Base-by-base conservation (phyloP, 2,888 invertebrate species). In the Vesta saturnalis region DNA sequence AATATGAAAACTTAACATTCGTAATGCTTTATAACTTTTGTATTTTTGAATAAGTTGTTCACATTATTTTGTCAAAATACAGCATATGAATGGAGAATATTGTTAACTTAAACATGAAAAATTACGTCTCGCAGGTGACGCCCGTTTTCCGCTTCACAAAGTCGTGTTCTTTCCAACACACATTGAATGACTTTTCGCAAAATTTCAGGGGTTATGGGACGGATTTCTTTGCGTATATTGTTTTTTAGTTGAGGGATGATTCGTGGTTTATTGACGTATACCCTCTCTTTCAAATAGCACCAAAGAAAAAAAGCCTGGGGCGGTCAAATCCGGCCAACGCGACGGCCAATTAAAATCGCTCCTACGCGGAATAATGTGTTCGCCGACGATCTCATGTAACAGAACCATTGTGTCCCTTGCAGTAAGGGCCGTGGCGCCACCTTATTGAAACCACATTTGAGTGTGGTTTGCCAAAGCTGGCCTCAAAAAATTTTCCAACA, bases 121-220 rank as follows among this genome's bases (percentile, higher is more conserved):
- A 55, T 56, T 15, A 62, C 62, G 10, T 62, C 62, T 2, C 55
- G 30, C 56, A 62, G 35, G 19, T 56, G 30, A 23, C 18, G 55
- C n/a, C 49, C 55, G 30, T 62, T 35, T 56, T 23, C n/a, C n/a
- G n/a, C n/a, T n/a, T n/a, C n/a, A n/a, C n/a, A n/a, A n/a, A n/a
- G n/a, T n/a, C n/a, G n/a, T 1, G 55, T 56, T 62, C 55, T 62
- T 54, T 62, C 56, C 39, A 62, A 56, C 12, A 62, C 62, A 56
- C 56, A 16, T 52, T 62, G 22, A n/a, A 55, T 62, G 22, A 62
- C 55, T 55, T 55, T 62, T 62, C 35, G 15, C 39, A 62, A 62
- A 56, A 30, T 35, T 55, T 55, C 35, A 55, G 22, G 62, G n/a
- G 56, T 39, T 62, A 54, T 56, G 15, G 22, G 55, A 39, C 46